A percentile compares a stretch with the other conserved stretches of the same genome.
phyloP scores from a whole-genome alignment of 2,113 vertebrate species.

The Prolemur simus region DNA sequence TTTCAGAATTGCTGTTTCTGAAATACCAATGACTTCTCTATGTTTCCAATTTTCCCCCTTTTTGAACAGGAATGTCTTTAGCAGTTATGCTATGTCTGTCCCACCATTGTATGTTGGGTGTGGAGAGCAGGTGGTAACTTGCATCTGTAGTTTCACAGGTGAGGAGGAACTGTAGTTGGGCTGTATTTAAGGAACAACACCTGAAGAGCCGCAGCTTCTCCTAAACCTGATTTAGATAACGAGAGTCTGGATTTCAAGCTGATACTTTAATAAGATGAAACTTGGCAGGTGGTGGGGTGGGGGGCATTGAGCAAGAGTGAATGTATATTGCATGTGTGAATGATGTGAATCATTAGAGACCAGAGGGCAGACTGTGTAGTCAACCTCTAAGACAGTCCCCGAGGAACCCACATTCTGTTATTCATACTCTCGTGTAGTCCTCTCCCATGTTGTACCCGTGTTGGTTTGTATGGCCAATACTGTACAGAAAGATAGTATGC shows the following conservation, averaged over 20 bases:
- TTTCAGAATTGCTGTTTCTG: background rate
- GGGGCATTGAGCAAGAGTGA: background rate
- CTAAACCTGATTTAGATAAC: background rate
- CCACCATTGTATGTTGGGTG: background rate
- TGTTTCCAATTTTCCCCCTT: background rate
- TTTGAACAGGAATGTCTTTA: background rate
- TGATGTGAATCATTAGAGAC: background rate
- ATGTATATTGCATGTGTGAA: background rate
- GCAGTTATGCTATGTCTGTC: background rate
- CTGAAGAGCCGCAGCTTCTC: background rate
- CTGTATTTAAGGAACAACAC: background rate
- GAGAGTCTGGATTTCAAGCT: background rate
- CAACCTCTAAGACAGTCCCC: background rate
- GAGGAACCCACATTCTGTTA: background rate
- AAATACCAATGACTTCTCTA: background rate
- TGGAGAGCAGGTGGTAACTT: background rate
- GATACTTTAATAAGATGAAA: background rate
- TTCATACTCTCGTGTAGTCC: too few species aligned
- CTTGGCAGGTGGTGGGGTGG: background rate
- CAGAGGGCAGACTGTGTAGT: background rate
- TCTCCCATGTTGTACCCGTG: background rate
- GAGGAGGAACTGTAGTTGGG: background rate
- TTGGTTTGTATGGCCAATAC: background rate
- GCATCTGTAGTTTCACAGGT: background rate
- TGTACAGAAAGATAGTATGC: background rate